Evolutionary conservation across 2,888 invertebrate genomes (phyloP).

Genomic region (Sussaba pulchella): DNA sequence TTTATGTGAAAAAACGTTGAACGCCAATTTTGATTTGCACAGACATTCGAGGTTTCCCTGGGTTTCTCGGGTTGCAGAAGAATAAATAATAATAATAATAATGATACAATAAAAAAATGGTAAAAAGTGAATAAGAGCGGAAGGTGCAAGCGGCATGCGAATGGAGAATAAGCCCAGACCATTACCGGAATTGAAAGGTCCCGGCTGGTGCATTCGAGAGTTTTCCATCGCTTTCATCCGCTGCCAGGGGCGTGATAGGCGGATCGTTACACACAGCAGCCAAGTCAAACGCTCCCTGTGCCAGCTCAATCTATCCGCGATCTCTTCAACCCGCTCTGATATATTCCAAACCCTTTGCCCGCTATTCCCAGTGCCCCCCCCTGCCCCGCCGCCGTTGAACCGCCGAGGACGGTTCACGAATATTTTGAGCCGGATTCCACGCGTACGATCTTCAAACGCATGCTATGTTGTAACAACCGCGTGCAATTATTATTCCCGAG

Average conservation of each 20-base stretch:
- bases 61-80: too few relatives aligned
- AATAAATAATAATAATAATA: constrained; percentile 3
- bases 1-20: too few relatives aligned
- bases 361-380: constrained; percentile 16
- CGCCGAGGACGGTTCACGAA: constrained; percentile 39
- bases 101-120: not conserved
- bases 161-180: constrained; percentile 29
- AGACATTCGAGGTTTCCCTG: too few relatives aligned
- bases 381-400: not conserved
- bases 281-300: constrained; percentile 62
- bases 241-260: constrained; percentile 64
- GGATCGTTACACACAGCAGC: constrained; percentile 65
- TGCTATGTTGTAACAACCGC: constrained; percentile 37
- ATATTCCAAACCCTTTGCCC: constrained; percentile 13
- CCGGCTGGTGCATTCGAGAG: constrained; percentile 64
- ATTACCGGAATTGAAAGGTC: constrained; percentile 65
- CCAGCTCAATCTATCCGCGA: constrained; percentile 44
- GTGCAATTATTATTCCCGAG: constrained; percentile 63
- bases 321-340: constrained; percentile 32
- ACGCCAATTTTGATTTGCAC: too few relatives aligned
- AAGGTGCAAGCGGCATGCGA: constrained; percentile 22
- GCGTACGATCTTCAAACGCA: constrained; percentile 56
- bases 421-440: constrained; percentile 55
- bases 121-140: not conserved
- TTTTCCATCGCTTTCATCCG: constrained; percentile 66